Percentiles rank a stretch among this genome's conserved stretches.
These are phyloP conservation scores for Octomys mimax DNA, from an alignment of 2,797 vertebrate genomes.

Conservation along the genomic window DNA sequence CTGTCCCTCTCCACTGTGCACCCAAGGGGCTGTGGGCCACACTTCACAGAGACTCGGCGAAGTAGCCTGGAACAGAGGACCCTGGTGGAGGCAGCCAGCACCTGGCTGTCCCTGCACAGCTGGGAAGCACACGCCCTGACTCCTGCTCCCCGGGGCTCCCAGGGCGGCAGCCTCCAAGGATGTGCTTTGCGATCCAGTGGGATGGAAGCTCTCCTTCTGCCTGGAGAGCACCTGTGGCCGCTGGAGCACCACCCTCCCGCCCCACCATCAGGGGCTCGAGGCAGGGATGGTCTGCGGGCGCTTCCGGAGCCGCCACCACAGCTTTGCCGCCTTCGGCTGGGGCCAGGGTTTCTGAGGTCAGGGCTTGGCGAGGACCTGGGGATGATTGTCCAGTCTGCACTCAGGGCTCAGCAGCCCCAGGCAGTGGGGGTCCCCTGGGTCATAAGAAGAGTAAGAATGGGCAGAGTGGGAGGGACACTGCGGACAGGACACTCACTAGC, in stretches of 20 bases:
- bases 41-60: fast-evolving
- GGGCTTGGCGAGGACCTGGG: background rate
- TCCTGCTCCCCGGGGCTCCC: background rate
- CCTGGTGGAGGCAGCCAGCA: background rate
- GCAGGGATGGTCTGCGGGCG: too few relatives aligned
- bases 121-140: fast-evolving
- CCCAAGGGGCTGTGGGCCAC: fast-evolving
- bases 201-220: background rate
- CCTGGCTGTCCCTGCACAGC: background rate
- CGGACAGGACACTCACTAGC: background rate
- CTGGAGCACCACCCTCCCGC: background rate
- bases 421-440: background rate
- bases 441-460: fast-evolving
- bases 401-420: background rate
- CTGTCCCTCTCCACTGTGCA: fast-evolving
- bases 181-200: background rate
- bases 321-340: background rate
- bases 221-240: background rate
- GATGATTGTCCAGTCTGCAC: background rate
- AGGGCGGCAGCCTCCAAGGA: background rate
- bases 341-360: background rate
- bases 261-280: background rate
- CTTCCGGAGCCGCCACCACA: too few relatives aligned
- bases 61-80: fast-evolving
- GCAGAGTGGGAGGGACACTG: too few relatives aligned